Conservation (phyloP, 2,888 invertebrate species). For the Camptogramma bilineatum region DNA sequence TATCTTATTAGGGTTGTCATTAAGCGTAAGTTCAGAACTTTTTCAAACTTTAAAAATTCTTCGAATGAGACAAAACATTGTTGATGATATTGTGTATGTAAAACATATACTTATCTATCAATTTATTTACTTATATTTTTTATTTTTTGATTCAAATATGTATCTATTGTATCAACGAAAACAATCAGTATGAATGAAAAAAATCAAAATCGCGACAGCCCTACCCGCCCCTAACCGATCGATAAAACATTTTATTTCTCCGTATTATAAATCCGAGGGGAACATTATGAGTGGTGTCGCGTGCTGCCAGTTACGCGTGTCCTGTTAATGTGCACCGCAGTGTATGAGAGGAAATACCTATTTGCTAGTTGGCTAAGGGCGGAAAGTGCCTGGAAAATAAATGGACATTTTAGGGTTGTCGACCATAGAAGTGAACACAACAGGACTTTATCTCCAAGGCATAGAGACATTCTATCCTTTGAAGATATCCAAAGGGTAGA, state of each 20-base stretch:
- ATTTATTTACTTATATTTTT: too few relatives aligned
- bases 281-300: slow-evolving; percentile 71
- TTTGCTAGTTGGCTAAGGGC: not conserved
- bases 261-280: slow-evolving; percentile 71
- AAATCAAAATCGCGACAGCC: slow-evolving; percentile 33
- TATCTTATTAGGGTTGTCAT: slow-evolving; percentile 29
- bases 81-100: too few relatives aligned
- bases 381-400: not conserved
- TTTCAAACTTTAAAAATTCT: too few relatives aligned
- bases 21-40: not conserved
- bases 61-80: too few relatives aligned
- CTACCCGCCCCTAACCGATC: slow-evolving; percentile 53
- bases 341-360: slow-evolving; percentile 24
- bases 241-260: slow-evolving; percentile 72
- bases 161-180: not conserved
- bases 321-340: slow-evolving; percentile 35
- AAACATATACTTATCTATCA: too few relatives aligned
- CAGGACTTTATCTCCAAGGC: too few relatives aligned
- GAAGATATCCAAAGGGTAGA: too few relatives aligned
- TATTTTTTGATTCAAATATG: not conserved
- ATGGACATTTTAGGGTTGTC: not conserved
- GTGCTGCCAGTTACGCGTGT: slow-evolving; percentile 67
- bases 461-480: too few relatives aligned
- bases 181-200: too few relatives aligned
- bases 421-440: not conserved